phyloP scores from a whole-genome alignment of 2,888 invertebrate species.

The Thereva unica region DNA sequence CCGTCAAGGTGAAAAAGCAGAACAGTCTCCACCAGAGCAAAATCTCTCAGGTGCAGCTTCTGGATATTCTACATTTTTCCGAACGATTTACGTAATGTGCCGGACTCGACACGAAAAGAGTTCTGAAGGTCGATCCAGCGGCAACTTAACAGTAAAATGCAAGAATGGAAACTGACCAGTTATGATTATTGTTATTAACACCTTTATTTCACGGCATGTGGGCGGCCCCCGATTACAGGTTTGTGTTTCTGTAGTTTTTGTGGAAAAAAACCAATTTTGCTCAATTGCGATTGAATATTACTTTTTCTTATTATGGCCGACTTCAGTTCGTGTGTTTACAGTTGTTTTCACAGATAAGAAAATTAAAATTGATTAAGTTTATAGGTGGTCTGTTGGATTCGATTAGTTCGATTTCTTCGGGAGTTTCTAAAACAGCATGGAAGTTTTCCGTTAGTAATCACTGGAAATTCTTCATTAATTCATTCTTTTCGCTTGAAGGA shows the following conservation, averaged over 20 bases:
- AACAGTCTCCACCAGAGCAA: too few species aligned
- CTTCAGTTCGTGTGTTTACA: too few species aligned
- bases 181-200: constrained; percentile 12
- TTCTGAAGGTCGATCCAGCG: constrained; percentile 9
- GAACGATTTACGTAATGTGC: not conserved
- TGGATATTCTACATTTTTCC: not conserved
- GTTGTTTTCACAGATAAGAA: too few species aligned
- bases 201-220: not conserved
- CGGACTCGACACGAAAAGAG: not conserved
- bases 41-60: not conserved
- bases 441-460: too few species aligned
- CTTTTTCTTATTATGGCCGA: too few species aligned
- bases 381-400: too few species aligned
- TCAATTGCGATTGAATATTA: not conserved
- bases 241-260: not conserved
- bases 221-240: not conserved
- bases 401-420: too few species aligned
- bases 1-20: too few species aligned
- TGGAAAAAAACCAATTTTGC: not conserved
- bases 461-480: too few species aligned
- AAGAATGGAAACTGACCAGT: constrained; percentile 11
- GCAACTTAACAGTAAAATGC: not conserved
- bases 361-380: too few species aligned
- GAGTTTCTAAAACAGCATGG: too few species aligned
- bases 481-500: too few species aligned